Base-by-base conservation (phyloP, 1,140 invertebrate species). In the Atta texana region DNA sequence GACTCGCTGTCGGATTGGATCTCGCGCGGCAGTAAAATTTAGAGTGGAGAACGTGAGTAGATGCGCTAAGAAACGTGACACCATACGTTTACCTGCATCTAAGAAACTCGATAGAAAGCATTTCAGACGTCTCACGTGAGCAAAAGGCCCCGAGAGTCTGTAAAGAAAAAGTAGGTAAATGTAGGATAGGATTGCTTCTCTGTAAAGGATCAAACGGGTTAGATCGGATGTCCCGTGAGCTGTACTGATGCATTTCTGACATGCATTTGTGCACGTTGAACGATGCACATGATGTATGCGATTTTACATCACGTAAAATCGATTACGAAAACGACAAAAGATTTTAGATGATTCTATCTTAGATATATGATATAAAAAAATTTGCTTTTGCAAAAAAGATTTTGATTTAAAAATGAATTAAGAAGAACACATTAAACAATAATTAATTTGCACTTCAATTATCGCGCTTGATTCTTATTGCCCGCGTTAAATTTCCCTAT, bases 41-140 rank as follows among this genome's bases (percentile, higher is more conserved):
- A 24, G 69, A 85, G 55, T 28, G 80, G 55, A 53, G 31, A 68
- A 88, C 68, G 74, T 31, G 72, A 51, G 72, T 63, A 84, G 77
- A 75, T 55, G 61, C 49, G 75, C 31, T 61, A 51, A 18, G 75
- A 63, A 86, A 89, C 74, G 81, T 85, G 87, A 89, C 76, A 72
- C 76, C 55, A 53, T 77, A 82, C 59, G 85, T 78, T 87, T 78
- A 82, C 39, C 59, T 87, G 51, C 66, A 61, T 76, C 66, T 64
- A 87, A 76, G 55, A 31, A 63, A 86, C 57, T 55, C 77, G 84
- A 81, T 90, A 82, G 84, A 90, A 89, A 64, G 77, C 76, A 49
- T 85, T 76, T 87, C 34, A 59, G 78, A 31, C 61, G 24, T 68
- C 64, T 82, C 57, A n/a, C 49, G 28, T 68, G 85, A 81, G 51